A percentile compares a stretch with the other conserved stretches of the same genome.
Conservation (phyloP, 2,113 vertebrate species). For the Cephalophus harveyi region DNA sequence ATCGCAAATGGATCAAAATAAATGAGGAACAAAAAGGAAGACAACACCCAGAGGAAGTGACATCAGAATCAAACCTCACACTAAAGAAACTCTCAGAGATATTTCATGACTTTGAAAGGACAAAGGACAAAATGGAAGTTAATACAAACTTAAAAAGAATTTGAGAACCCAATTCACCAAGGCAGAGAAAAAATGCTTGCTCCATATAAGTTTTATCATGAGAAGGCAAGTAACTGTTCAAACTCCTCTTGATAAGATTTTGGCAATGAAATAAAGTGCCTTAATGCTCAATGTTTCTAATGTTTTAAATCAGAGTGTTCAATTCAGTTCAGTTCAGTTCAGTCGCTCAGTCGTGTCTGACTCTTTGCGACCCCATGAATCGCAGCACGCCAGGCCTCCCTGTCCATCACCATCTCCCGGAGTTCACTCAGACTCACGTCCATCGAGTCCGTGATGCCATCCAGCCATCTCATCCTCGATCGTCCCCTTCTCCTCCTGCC, state of each 20-base stretch:
- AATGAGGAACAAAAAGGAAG: neutral
- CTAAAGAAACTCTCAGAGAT: neutral
- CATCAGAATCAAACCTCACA: neutral
- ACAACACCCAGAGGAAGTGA: neutral
- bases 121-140: neutral
- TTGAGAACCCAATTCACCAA: neutral
- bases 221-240: neutral
- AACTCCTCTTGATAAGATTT: neutral
- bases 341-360: rapidly evolving
- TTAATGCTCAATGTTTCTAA: neutral
- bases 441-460: neutral
- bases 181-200: neutral
- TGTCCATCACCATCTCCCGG: neutral
- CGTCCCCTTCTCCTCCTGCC: rapidly evolving
- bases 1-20: neutral
- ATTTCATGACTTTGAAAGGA: neutral
- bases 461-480: neutral
- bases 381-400: neutral
- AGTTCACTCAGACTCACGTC: neutral
- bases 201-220: neutral
- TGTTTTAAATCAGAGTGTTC: neutral
- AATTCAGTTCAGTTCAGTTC: neutral
- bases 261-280: neutral
- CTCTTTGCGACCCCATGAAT: neutral
- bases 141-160: neutral